A percentile compares a stretch with the other conserved stretches of the same genome.
Evolutionary conservation across 2,797 vertebrate genomes (phyloP).

Genomic region (Micrastur ruficollis): DNA sequence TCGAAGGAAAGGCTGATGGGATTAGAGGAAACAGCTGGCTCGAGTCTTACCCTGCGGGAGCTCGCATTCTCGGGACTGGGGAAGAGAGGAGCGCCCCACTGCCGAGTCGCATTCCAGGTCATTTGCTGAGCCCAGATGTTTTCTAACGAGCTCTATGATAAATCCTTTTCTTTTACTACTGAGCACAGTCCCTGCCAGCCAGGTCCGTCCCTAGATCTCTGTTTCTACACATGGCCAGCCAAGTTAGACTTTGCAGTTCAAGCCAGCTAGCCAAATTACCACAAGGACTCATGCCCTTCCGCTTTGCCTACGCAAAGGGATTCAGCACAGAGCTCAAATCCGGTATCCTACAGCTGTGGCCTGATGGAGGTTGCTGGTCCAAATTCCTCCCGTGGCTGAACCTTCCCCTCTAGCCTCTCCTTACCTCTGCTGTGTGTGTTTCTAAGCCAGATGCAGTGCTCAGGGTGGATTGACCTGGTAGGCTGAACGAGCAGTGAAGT

Average conservation of each 20-base stretch:
- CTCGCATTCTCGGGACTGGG: constrained; percentile 40
- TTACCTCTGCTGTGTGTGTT: fast-evolving
- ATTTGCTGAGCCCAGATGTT: constrained; percentile 76
- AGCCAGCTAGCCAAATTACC: background rate
- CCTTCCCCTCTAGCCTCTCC: background rate
- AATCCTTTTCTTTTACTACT: constrained; percentile 23
- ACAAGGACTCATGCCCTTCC: fast-evolving
- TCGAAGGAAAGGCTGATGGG: constrained; percentile 53
- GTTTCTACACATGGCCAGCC: background rate
- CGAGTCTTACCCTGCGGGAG: constrained; percentile 61
- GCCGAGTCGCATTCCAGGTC: constrained; percentile 71
- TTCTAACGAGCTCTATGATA: constrained; percentile 53
- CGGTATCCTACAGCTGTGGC: background rate
- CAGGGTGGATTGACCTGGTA: fast-evolving
- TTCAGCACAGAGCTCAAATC: background rate
- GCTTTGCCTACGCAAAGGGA: background rate
- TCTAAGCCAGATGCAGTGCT: background rate
- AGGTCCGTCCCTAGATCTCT: background rate
- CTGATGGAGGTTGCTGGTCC: background rate
- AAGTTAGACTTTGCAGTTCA: background rate
- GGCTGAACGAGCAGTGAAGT: background rate
- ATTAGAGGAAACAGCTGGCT: constrained; percentile 74
- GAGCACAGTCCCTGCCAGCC: constrained; percentile 17
- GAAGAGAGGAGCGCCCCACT: constrained; percentile 60
- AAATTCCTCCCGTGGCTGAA: background rate